Base-by-base conservation (phyloP, 30 jellyfish, hydroid and myxozoan genomes). In the Cassiopea xamachana region DNA sequence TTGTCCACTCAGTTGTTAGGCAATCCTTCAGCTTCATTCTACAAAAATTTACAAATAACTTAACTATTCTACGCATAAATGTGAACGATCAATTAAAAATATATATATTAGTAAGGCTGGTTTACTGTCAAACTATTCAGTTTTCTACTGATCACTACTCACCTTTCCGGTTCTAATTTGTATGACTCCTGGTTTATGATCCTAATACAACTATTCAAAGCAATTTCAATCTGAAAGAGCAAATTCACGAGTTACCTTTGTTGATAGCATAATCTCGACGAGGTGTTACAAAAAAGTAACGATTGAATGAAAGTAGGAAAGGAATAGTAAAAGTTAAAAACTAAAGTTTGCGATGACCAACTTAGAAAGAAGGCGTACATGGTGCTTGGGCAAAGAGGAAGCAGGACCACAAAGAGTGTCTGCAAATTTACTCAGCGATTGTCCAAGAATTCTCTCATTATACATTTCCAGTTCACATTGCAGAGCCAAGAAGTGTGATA, bases 391-490 rank as follows among this genome's bases (percentile, higher is more conserved):
- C n/a, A 69, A 72, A 6, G 27, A 18, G 17, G 84, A 73, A 59
- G 7, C 46, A 1, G 83, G 68, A n/a, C 77, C 60, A 84, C 84
- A 69, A 10, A 84, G 47, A 7, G 73, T 60, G 1, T 43, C 44
- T 19, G 60, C 85, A 51, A 84, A 84, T 13, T 27, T 71, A 9
- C 77, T 17, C 19, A 84, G 48, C 15, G 75, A 44, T 48, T 84
- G 71, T 7, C 48, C 92, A n/a, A 84, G 75, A 3, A 84, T 84
- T 59, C 72, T 71, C 27, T 84, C 92, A 49, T 84, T 73, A 62
- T 71, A 69, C 16, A 73, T 46, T 49, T 84, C 92, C 67, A 84
- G 79, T 69, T 84, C 92, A 39, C 92, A 84, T 49, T 84, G 92
- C 48, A 84, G 83, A 3, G 92, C 92, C 46, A 84, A 27, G 59